A percentile compares a stretch with the other conserved stretches of the same genome.
These are phyloP conservation scores for Cryptoblepharus egeriae DNA, from an alignment of 2,797 vertebrate species.

Conservation along the genomic window DNA sequence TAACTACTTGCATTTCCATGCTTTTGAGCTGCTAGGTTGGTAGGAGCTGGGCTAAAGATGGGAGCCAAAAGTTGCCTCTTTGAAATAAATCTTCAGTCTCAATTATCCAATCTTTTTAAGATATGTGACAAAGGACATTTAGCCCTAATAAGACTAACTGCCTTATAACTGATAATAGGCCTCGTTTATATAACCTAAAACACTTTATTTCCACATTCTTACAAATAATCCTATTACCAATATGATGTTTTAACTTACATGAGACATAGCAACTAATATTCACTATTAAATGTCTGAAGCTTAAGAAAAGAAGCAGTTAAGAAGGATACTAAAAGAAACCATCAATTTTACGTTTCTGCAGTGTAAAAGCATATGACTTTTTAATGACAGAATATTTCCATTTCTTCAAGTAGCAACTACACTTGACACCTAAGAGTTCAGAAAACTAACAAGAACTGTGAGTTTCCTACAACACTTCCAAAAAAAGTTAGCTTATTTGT, in stretches of 20 bases:
- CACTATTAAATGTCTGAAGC: not conserved
- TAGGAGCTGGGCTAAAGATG: too few species aligned
- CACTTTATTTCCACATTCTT: not conserved
- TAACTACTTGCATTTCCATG: too few species aligned
- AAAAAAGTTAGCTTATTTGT: slow-evolving; percentile 1
- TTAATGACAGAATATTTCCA: not conserved
- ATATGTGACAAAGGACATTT: too few species aligned
- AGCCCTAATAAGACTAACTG: too few species aligned
- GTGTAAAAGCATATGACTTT: not conserved
- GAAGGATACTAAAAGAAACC: not conserved
- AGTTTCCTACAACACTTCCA: not conserved
- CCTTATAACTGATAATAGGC: too few species aligned
- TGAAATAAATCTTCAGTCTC: too few species aligned
- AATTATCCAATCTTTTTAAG: too few species aligned
- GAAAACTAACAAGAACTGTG: not conserved
- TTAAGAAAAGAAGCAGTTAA: not conserved
- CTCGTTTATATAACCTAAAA: not conserved
- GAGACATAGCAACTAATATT: not conserved
- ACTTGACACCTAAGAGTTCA: not conserved
- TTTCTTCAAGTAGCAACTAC: not conserved
- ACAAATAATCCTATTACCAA: not conserved
- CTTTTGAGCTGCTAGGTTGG: too few species aligned
- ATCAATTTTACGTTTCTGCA: not conserved
- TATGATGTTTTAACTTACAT: not conserved
- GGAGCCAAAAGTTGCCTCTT: too few species aligned